Evolutionary conservation across 1,140 invertebrate genomes (phyloP).

Genomic region (Trichonephila clavipes): DNA sequence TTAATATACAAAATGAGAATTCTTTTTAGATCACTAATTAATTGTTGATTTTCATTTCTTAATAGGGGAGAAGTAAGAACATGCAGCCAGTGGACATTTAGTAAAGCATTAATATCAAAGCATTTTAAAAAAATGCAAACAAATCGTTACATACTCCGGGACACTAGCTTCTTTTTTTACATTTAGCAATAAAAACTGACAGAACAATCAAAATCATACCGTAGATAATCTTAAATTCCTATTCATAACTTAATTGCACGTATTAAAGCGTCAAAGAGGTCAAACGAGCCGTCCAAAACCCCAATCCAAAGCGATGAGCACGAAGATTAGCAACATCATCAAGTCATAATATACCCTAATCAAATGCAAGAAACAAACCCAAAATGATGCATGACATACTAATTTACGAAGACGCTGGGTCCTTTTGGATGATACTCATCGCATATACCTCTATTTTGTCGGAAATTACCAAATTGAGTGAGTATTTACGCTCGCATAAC

Average conservation of each 20-base stretch:
- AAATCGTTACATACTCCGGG: too few species aligned
- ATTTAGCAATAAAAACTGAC: too few species aligned
- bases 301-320: neutral
- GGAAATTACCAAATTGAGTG: slow-evolving; percentile 41
- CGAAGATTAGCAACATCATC: slow-evolving; percentile 1
- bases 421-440: neutral
- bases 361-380: slow-evolving; percentile 35
- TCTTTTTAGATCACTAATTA: too few species aligned
- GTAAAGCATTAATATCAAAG: too few species aligned
- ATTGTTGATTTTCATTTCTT: too few species aligned
- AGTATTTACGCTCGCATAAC: slow-evolving; percentile 47
- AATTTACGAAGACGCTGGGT: neutral
- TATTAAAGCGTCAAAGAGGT: slow-evolving; percentile 42
- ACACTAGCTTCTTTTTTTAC: too few species aligned
- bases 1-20: too few species aligned
- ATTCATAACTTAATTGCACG: slow-evolving; percentile 32
- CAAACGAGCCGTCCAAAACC: neutral
- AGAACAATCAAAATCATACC: too few species aligned
- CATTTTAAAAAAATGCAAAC: too few species aligned
- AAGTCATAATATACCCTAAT: slow-evolving; percentile 33
- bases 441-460: slow-evolving; percentile 14
- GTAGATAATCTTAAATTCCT: neutral
- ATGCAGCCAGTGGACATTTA: too few species aligned
- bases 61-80: too few species aligned
- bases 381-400: slow-evolving; percentile 49